Conservation (phyloP, 2,888 invertebrate species). For the Calliopum simillimum region DNA sequence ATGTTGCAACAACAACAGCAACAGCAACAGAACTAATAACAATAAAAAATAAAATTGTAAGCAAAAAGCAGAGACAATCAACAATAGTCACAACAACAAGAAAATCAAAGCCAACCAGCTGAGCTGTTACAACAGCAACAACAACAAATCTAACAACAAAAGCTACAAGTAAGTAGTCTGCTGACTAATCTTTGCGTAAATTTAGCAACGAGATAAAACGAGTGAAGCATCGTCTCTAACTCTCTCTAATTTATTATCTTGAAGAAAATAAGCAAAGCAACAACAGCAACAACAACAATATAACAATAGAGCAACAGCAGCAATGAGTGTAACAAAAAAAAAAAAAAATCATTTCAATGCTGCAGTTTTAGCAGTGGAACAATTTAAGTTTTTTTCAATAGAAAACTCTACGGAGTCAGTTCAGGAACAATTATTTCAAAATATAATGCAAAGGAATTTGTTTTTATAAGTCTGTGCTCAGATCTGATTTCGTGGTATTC, state of each 20-base stretch:
- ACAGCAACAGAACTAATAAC: background rate
- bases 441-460: too few species aligned
- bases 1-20: conserved; percentile 21
- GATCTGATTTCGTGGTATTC: too few species aligned
- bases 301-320: background rate
- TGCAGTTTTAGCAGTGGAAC: conserved; percentile 4
- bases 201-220: conserved; percentile 31
- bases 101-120: conserved; percentile 36
- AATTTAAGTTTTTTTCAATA: background rate
- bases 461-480: too few species aligned
- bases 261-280: conserved; percentile 18
- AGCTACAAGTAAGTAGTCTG: conserved; percentile 15
- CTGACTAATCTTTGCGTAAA: conserved; percentile 33
- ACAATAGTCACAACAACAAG: conserved; percentile 31
- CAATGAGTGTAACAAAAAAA: background rate
- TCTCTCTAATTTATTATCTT: conserved; percentile 33
- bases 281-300: conserved; percentile 22
- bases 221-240: conserved; percentile 19
- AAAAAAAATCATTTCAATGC: background rate
- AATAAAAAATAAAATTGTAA: background rate
- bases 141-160: conserved; percentile 17
- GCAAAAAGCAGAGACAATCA: too few species aligned
- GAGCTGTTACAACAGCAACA: background rate
- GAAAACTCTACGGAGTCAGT: too few species aligned
- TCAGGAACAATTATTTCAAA: too few species aligned